These are phyloP conservation scores for Allobates femoralis DNA, from an alignment of 2,797 vertebrate species.

Conservation along the genomic window DNA sequence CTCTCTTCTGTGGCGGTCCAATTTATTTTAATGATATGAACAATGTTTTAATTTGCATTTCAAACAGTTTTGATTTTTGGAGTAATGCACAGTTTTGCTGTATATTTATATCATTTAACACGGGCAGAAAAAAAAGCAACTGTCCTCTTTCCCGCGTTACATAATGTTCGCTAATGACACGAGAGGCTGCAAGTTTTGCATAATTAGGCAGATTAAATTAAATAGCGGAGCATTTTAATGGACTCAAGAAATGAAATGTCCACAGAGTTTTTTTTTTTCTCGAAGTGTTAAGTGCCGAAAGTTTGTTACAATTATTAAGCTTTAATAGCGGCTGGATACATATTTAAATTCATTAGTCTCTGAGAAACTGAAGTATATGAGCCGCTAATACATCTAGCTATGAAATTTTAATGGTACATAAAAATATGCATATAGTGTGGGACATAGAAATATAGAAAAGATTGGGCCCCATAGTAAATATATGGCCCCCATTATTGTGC, in stretches of 20 bases:
- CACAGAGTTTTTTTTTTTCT: not conserved
- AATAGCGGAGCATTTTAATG: constrained; percentile 29
- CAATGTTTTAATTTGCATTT: constrained; percentile 51
- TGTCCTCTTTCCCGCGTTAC: constrained; percentile 9
- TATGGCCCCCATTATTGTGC: not conserved
- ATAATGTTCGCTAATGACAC: constrained; percentile 45
- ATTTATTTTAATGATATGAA: constrained; percentile 49
- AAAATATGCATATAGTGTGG: not conserved
- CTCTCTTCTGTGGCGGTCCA: not conserved
- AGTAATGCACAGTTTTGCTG: constrained; percentile 17
- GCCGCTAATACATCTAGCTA: not conserved
- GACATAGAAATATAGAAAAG: not conserved
- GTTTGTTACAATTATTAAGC: constrained; percentile 22
- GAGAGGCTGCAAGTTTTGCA: constrained; percentile 24
- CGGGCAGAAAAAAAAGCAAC: not conserved
- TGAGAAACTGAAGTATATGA: not conserved
- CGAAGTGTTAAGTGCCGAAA: constrained; percentile 14
- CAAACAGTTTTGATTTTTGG: constrained; percentile 50
- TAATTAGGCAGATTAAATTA: constrained; percentile 47
- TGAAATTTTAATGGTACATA: not conserved
- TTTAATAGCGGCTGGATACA: constrained; percentile 1
- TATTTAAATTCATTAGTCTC: constrained; percentile 23
- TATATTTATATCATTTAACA: constrained; percentile 52
- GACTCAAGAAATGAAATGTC: constrained; percentile 21
- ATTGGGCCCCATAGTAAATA: not conserved